These are phyloP conservation scores for Erethizon dorsatum DNA, from an alignment of 2,797 vertebrate species.

Conservation along the genomic window DNA sequence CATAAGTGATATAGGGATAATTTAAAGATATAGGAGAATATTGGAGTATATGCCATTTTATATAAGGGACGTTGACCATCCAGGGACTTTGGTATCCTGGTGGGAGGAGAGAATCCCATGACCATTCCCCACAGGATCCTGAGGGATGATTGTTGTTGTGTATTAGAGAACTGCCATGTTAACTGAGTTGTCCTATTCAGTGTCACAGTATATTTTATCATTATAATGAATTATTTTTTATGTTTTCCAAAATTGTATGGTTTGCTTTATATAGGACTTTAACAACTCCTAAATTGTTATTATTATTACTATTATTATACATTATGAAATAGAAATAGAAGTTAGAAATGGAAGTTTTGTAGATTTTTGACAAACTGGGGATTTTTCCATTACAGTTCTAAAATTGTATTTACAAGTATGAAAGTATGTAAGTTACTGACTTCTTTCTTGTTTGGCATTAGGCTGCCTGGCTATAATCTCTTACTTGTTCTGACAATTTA, in stretches of 20 bases:
- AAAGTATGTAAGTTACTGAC: background rate
- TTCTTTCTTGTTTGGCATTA: background rate
- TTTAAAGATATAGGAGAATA: background rate
- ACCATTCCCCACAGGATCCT: background rate
- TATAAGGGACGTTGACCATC: background rate
- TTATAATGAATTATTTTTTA: background rate
- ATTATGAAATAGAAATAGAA: background rate
- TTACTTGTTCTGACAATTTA: conserved; percentile 38
- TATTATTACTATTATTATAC: background rate
- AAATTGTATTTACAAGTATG: background rate
- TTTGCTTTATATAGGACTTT: background rate
- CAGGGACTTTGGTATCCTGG: background rate
- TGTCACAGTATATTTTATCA: background rate
- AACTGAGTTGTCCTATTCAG: background rate
- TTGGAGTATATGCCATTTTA: background rate
- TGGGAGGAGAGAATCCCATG: background rate
- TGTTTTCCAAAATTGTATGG: background rate
- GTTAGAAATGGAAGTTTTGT: background rate
- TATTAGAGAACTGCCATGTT: background rate
- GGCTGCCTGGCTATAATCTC: background rate
- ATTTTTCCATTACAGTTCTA: background rate
- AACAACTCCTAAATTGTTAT: background rate
- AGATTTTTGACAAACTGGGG: background rate
- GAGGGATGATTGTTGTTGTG: background rate
- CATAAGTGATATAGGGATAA: background rate